phyloP scores from a whole-genome alignment of 64 coral and sea anemone species.

The Montipora foliosa region DNA sequence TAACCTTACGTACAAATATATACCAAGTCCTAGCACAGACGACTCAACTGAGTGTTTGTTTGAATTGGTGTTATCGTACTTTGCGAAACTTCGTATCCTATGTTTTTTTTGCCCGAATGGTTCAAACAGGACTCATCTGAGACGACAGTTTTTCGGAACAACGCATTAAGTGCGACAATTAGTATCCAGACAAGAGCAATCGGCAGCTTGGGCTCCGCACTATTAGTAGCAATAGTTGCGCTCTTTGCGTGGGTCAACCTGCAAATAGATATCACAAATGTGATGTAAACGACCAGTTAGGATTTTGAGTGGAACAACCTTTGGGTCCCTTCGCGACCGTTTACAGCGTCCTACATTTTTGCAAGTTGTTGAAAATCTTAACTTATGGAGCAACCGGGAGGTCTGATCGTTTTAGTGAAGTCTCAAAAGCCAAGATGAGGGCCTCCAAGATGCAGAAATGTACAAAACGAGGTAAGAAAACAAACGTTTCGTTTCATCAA shows the following conservation, averaged over 20 bases:
- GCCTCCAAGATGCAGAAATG: background rate
- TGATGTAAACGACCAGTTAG: background rate
- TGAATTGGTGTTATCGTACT: background rate
- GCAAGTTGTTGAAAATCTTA: background rate
- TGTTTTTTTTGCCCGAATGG: background rate
- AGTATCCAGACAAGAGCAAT: background rate
- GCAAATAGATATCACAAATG: background rate
- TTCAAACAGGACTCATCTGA: background rate
- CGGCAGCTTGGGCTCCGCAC: background rate
- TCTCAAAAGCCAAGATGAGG: constrained; percentile 2
- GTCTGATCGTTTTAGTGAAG: background rate
- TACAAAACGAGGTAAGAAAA: background rate
- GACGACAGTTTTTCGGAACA: background rate
- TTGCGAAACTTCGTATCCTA: background rate
- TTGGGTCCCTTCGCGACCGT: background rate
- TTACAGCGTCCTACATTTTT: background rate
- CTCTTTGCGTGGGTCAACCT: background rate
- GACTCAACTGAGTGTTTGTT: background rate
- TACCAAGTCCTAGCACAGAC: too few species aligned
- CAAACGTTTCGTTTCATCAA: too few species aligned
- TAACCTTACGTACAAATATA: background rate
- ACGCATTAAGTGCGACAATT: background rate
- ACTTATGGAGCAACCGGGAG: constrained; percentile 9
- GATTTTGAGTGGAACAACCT: background rate
- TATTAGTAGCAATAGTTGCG: background rate